Base-by-base conservation (phyloP, 2,113 vertebrate genomes). In the Astatotilapia flaviijosephi region DNA sequence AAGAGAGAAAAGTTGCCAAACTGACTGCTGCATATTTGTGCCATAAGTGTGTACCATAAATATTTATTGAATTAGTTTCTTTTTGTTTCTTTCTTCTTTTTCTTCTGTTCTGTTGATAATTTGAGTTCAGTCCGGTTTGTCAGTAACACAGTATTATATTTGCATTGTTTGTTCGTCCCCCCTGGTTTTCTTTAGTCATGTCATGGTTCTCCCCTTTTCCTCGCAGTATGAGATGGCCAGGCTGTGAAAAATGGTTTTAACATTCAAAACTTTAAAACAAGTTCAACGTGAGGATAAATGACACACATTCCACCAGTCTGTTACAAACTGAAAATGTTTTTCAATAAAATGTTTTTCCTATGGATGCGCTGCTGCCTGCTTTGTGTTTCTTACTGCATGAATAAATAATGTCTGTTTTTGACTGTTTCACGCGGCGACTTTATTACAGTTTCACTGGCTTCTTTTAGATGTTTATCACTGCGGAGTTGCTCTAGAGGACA, bases 321-420 rank as follows among this genome's bases (percentile, higher is more conserved):
- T 99, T 99, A 98, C 97, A 97, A 99, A 98, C 96, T 98, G 97
- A 99, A 96, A 97, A 98, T 98, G 97, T 98, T 99, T 98, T 98
- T 97, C 97, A 99, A 99, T 98, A 99, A 99, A 99, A 98, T 97
- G 97, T 97, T 98, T 99, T 99, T 99, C 99, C 99, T 99, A 99
- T 99, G 98, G 99, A 99, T 88, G 65, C 54, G 82, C 82, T 56
- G 94, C 92, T 93, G 81, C 45, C 68, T 80, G 53, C 92, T 68
- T 89, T 82, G 65, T 85, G 53, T 47, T 28, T 82, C 37, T 70
- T 4, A 10, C 23, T 11, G 47, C 47, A 31, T 83, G 42, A 88
- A 77, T 73, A 73, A 83, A 68, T 56, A 14, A 90, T 65, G 54
- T 56, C 37, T 31, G 19, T 17, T 11, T 56, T 40, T 62, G 45